Base-by-base conservation (phyloP, 2,113 vertebrate species). In the Melospiza georgiana region DNA sequence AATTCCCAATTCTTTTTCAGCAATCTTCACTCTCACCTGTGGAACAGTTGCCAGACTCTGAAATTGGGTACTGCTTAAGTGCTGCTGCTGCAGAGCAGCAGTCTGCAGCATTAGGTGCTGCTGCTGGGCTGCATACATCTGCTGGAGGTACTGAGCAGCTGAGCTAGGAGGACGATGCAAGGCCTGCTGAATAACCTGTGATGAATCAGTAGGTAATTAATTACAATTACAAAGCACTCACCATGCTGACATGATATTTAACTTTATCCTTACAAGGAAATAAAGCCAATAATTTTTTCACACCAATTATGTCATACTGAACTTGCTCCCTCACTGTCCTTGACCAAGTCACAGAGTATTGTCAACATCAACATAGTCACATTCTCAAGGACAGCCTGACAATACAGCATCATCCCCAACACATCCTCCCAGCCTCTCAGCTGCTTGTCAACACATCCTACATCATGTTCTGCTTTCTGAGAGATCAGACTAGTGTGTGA, bases 101-200 rank as follows among this genome's bases (percentile, higher is more conserved):
- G 99, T 99, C 94, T 99, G 99, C 85, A 99, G 98, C 98, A 99
- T 99, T 69, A 99, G 94, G 96, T 99, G 99, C 96, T 99, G 99
- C 96, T 99, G 99, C 88, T 99, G 99, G 44, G 99, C 99, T 11
- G 99, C 98, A 4, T 99, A 99, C 99, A 99, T 99, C 96, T 99
- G 99, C 96, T 99, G 99, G 65, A 99, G 98, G 95, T 99, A 99
- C 97, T 99, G 99, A 66, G 99, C 98, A 20, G 99, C 98, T 72
- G 99, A 99, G 97, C 98, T 99, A 91, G 99, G 98, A 75, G 99
- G 99, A 73, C 99, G 98, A 94, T 99, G 98, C 95, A 99, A 97
- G 37, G 99, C 98, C 95, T 99, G 99, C 87, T 99, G 99, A 97
- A 99, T 99, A 91, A 99, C 99, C 99, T 99, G 98, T 63, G 91